phyloP scores from a whole-genome alignment of 2,888 invertebrate species.

The Amiota mariae region DNA sequence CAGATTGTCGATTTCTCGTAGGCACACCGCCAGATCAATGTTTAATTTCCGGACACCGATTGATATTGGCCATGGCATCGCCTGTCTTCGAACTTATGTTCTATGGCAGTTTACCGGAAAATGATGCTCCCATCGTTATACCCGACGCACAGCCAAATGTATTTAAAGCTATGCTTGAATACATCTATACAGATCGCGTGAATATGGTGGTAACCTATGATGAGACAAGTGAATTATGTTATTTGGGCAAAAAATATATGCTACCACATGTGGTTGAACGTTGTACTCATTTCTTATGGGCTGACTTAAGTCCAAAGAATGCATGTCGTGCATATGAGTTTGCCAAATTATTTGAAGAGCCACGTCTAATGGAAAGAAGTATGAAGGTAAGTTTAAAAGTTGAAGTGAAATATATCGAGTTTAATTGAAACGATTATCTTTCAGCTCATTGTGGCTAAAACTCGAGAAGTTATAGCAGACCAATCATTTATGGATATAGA shows the following conservation, averaged over 20 bases:
- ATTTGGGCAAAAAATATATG: slow-evolving; percentile 83
- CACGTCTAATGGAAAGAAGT: slow-evolving; percentile 86
- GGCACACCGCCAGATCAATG: slow-evolving; percentile 78
- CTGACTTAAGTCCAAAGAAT: slow-evolving; percentile 78
- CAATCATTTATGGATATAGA: slow-evolving; percentile 77
- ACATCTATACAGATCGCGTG: slow-evolving; percentile 88
- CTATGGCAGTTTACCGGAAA: slow-evolving; percentile 87
- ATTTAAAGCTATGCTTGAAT: slow-evolving; percentile 86
- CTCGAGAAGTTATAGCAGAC: slow-evolving; percentile 83
- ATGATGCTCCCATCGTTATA: slow-evolving; percentile 84
- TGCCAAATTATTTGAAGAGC: slow-evolving; percentile 80
- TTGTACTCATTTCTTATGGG: slow-evolving; percentile 89
- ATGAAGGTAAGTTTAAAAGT: slow-evolving; percentile 76
- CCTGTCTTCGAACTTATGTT: slow-evolving; percentile 94
- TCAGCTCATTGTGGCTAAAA: slow-evolving; percentile 82
- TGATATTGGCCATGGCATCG: slow-evolving; percentile 60
- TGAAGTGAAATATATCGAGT: no score
- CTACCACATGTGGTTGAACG: slow-evolving; percentile 78
- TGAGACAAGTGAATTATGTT: slow-evolving; percentile 89
- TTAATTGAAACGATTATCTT: background rate
- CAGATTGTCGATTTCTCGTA: slow-evolving; percentile 88
- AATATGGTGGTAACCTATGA: slow-evolving; percentile 84
- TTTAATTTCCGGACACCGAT: no score
- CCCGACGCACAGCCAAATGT: slow-evolving; percentile 90
- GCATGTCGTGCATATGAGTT: no score